Evolutionary conservation across 2,888 invertebrate genomes (phyloP).

Genomic region (Thera obeliscata): DNA sequence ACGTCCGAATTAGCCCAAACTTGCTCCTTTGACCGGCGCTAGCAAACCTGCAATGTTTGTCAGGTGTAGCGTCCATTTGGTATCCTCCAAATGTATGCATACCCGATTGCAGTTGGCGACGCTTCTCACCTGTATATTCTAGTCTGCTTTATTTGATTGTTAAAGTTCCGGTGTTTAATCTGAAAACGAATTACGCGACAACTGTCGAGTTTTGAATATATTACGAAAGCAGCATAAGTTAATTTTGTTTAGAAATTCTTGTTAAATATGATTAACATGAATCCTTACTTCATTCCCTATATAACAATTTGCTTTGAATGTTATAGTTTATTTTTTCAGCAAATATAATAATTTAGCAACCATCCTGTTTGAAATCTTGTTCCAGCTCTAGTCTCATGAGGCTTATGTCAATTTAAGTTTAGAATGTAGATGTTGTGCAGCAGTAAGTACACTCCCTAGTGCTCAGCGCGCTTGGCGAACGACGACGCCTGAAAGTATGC

Average conservation of each 20-base stretch:
- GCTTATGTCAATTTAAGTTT: not conserved
- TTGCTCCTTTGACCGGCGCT: constrained; percentile 62
- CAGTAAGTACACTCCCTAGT: not conserved
- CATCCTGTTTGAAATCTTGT: not conserved
- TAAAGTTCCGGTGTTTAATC: constrained; percentile 4
- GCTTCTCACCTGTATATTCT: constrained; percentile 31
- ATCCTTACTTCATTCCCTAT: constrained; percentile 1
- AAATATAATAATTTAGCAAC: not conserved
- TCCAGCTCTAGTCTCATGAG: not conserved
- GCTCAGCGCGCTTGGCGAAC: not conserved
- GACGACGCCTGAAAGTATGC: constrained; percentile 23
- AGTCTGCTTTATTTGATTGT: constrained; percentile 17
- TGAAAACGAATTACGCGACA: constrained; percentile 4
- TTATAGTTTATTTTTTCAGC: not conserved
- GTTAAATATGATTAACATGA: constrained; percentile 7
- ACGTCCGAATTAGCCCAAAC: constrained; percentile 69
- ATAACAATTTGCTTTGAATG: constrained; percentile 1
- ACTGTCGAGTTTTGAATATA: constrained; percentile 10
- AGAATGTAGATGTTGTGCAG: not conserved
- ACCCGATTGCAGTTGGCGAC: constrained; percentile 30
- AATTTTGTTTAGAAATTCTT: constrained; percentile 10
- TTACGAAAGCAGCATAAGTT: not conserved
- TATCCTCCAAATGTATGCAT: constrained; percentile 39
- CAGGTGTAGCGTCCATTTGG: constrained; percentile 48
- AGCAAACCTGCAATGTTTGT: constrained; percentile 52